phyloP scores from a whole-genome alignment of 2,113 vertebrate genomes.

The Ailuropoda melanoleuca region DNA sequence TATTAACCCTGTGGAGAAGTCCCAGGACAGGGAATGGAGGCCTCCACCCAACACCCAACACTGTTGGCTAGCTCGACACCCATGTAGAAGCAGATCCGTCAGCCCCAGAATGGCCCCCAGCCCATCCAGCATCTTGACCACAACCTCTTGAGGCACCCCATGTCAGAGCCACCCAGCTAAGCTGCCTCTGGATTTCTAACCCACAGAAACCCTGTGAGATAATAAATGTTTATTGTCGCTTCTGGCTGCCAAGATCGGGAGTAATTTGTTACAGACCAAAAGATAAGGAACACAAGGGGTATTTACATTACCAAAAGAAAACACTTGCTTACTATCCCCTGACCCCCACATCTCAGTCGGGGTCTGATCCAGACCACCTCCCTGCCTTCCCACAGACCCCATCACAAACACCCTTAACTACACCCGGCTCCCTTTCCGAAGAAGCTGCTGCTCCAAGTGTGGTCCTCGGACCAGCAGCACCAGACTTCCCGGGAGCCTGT shows the following conservation, averaged over 20 bases:
- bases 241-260: background rate
- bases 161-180: background rate
- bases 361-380: too few relatives aligned
- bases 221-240: background rate
- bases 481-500: too few relatives aligned
- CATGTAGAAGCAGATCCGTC: fast-evolving
- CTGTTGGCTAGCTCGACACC: background rate
- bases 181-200: background rate
- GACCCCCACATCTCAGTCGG: fast-evolving
- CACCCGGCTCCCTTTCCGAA: background rate
- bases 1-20: background rate
- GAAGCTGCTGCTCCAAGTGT: background rate
- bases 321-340: background rate
- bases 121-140: background rate
- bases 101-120: background rate
- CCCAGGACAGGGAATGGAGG: background rate
- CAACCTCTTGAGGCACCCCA: background rate
- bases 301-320: background rate
- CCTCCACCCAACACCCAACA: background rate
- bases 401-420: background rate
- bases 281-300: background rate
- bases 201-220: background rate
- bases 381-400: background rate
- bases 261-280: background rate
- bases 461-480: background rate